Evolutionary conservation across 2,888 invertebrate species (phyloP), one percentile per base, ranked within the genome.

Genomic region (Hypomecis atomaria): DNA sequence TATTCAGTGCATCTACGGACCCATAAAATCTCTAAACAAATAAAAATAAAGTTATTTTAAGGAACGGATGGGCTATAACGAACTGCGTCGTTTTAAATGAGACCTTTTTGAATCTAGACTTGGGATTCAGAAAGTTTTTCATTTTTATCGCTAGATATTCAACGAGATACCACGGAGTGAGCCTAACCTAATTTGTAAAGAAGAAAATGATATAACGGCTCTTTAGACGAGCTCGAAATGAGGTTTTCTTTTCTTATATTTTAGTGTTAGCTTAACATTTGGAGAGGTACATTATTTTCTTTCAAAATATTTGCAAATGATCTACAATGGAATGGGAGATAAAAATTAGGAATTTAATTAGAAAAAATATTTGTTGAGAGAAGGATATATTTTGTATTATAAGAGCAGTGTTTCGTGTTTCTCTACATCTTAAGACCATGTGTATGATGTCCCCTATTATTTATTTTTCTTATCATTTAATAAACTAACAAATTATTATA

Each of bases 111-210:
- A 59, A 55, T 55, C 59, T 55, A 63, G 63, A 59, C 63, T n/a
- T 54, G 44, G 5, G 53, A 43, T 53, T 40, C 9, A 48, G 54
- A 63, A 63, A 63, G 43, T 63, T 63, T 59, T 63, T 59, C 52
- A 54, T 59, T 59, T 63, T 63, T 63, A 54, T 63, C 63, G 49
- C 58, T 45, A 59, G 54, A 63, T 54, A 63, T 55, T 11, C 48
- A 34, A 33, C 42, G 43, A 57, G 62, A 62, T 57, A 62, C 52
- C 58, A 11, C 48, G 33, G 48, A 33, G 58, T 47, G 49, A 57
- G 49, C 47, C 53, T 62, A 62, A 62, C 57, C 37, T 62, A 53
- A 62, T 62, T 63, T 58, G 36, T 58, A 58, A 54, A 53, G 58
- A 47, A 58, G 36, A 67, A 65, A 69, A 65, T 58, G 60, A 42